Conservation (phyloP, 2,113 vertebrate genomes). For the Pelvicachromis taeniatus region DNA sequence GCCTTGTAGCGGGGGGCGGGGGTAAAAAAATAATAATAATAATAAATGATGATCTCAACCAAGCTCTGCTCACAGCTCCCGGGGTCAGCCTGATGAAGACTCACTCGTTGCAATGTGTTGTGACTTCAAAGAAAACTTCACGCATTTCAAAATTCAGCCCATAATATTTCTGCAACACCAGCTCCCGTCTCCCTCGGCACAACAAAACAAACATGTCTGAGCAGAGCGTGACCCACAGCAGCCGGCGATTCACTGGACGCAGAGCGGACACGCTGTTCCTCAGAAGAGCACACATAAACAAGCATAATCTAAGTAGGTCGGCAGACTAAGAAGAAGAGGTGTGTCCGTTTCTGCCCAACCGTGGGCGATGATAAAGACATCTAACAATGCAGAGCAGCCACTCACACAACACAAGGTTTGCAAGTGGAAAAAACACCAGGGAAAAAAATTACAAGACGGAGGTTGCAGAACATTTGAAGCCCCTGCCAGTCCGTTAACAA, state of each 20-base stretch:
- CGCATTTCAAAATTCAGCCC: background rate
- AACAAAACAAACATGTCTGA: background rate
- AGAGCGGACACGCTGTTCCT: background rate
- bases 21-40: background rate
- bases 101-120: background rate
- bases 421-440: background rate
- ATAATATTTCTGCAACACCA: background rate
- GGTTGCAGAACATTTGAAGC: background rate
- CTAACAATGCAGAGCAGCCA: background rate
- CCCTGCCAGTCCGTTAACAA: background rate
- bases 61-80: background rate
- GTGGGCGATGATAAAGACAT: background rate
- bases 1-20: background rate
- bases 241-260: background rate
- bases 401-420: background rate
- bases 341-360: background rate
- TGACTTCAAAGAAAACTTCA: background rate
- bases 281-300: background rate
- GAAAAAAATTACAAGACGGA: background rate
- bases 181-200: background rate
- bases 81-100: background rate
- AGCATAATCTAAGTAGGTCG: slow-evolving; percentile 21
- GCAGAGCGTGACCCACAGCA: background rate
- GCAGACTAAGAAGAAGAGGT: background rate
- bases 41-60: background rate